Percentiles rank a stretch among this genome's conserved stretches.
These are phyloP conservation scores for Eulemur rufifrons DNA, from an alignment of 2,113 vertebrate genomes.

Conservation along the genomic window DNA sequence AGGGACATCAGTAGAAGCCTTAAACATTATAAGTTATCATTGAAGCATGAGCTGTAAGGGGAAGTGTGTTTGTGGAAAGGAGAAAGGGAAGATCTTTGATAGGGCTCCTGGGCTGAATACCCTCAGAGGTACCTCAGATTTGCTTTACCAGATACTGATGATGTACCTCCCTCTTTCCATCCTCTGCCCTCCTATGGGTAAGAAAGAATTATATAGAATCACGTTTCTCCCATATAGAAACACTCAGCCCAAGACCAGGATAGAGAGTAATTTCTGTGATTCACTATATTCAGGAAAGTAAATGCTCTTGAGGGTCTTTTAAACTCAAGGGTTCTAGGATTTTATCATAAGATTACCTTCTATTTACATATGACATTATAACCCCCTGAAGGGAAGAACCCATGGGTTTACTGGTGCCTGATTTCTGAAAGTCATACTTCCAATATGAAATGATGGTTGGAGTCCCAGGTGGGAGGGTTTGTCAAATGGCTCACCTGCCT, in stretches of 20 bases:
- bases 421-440: background rate
- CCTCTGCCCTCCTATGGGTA: background rate
- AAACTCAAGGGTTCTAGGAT: background rate
- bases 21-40: rapidly evolving
- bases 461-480: background rate
- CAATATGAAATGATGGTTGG: background rate
- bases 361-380: background rate
- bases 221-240: background rate
- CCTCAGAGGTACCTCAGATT: too few relatives aligned
- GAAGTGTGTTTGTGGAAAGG: background rate
- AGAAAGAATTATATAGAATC: background rate
- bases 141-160: background rate
- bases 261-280: background rate
- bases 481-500: background rate
- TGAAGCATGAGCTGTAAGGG: background rate
- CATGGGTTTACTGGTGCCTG: background rate
- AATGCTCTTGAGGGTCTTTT: background rate
- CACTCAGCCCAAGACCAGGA: background rate
- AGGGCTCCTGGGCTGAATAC: background rate
- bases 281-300: background rate
- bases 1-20: background rate
- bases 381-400: background rate
- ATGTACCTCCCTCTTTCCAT: background rate
- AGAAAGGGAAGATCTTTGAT: background rate
- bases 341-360: background rate